Conservation (phyloP, 2,113 vertebrate species). For the Plectropomus leopardus region DNA sequence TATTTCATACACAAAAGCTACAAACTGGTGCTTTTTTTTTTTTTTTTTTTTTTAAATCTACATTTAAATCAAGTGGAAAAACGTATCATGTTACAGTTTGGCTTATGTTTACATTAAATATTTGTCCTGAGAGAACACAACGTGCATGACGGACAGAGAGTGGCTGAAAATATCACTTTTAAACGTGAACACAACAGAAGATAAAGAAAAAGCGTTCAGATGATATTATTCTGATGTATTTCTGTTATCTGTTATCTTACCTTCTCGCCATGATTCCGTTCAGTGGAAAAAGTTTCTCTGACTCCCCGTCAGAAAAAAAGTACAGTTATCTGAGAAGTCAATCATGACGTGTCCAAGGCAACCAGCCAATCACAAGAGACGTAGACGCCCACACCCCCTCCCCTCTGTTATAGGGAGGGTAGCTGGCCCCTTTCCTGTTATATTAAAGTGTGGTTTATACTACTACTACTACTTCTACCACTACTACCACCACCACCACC, state of each 20-base stretch:
- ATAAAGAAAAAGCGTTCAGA: background rate
- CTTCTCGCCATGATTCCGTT: slow-evolving; percentile 60
- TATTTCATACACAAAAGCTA: background rate
- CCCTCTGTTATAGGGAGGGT: background rate
- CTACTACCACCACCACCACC: no score
- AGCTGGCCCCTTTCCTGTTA: no score
- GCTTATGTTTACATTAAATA: slow-evolving; percentile 17
- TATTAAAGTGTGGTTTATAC: no score
- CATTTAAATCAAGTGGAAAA: no score
- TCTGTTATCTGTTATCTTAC: slow-evolving; percentile 29
- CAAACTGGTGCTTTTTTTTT: no score
- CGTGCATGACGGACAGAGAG: background rate
- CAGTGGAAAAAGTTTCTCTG: background rate
- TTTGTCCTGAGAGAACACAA: background rate
- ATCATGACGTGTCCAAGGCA: slow-evolving; percentile 18
- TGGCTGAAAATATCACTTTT: background rate
- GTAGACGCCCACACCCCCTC: rapidly evolving
- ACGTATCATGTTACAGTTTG: background rate
- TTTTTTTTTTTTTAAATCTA: no score
- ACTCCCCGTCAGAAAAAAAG: slow-evolving; percentile 6
- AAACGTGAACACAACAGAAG: background rate
- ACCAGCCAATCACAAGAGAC: slow-evolving; percentile 50
- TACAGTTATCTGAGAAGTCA: slow-evolving; percentile 31
- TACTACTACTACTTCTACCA: no score
- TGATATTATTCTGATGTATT: rapidly evolving